Base-by-base conservation (phyloP, 2,113 vertebrate genomes). In the Lota lota region DNA sequence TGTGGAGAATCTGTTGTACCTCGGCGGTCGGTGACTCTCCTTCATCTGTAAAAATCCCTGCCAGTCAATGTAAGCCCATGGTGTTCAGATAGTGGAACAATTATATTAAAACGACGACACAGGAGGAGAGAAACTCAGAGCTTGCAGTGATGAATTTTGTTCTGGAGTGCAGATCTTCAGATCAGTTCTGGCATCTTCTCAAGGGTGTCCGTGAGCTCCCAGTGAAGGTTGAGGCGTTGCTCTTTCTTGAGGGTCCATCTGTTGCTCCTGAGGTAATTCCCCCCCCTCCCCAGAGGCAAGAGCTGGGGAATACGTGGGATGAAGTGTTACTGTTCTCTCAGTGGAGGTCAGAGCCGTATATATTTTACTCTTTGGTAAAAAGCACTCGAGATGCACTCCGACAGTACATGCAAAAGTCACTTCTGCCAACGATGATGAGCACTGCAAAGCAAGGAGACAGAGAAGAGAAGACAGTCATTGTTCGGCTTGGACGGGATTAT, bases 381-480 rank as follows among this genome's bases (percentile, higher is more conserved):
- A 83, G 89, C 73, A 91, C 92, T 93, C 90, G 91, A 79, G 92
- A 89, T 88, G 88, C 67, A 86, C 89, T 88, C 91, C 88, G 90
- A 93, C 92, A 92, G 90, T 90, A 88, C 93, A 88, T 93, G 94
- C 94, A 87, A 91, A 93, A 94, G 72, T 93, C 89, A 87, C 88
- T 89, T 2, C 53, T 40, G 36, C 36, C 36, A 11, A 40, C 78
- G 88, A 86, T 83, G 64, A 0, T 17, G 67, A 91, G 91, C 79
- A 70, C 96, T 97, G 93, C 67, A 84, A 90, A 74, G 83, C 59
- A 54, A 54, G 53, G 18, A 54, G 18, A 54, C 15, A 54, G 18
- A 54, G 53, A 16, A 54, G 2, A 54, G 53, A 54, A 61, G 63
- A 77, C 85, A 72, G 56, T 83, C 64, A 78, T 79, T 22, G 50